Percentiles rank a stretch among this genome's conserved stretches.
Evolutionary conservation across 2,888 invertebrate species (phyloP).

Genomic region (Therioaphis trifolii): DNA sequence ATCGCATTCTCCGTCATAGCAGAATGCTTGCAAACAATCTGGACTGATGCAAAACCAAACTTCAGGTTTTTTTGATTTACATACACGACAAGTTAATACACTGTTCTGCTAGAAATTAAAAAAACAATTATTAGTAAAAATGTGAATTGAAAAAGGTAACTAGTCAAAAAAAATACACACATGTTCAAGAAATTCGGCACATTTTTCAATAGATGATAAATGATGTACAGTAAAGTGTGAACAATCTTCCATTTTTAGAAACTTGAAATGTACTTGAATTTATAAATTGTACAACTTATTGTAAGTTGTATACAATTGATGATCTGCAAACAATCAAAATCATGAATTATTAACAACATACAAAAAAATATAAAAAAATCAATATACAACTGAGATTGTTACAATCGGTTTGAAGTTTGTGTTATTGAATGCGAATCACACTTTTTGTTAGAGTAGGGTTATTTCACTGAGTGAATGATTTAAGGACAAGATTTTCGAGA

Average conservation of each 20-base stretch:
- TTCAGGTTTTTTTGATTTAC: constrained; percentile 70
- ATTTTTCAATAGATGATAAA: constrained; percentile 48
- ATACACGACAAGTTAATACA: constrained; percentile 34
- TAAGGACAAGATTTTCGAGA: too few species aligned
- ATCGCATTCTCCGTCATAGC: constrained; percentile 84
- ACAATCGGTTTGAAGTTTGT: too few species aligned
- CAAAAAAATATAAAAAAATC: too few species aligned
- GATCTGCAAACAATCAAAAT: constrained; percentile 6
- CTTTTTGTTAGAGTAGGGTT: too few species aligned
- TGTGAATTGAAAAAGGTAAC: not conserved
- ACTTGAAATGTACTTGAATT: not conserved
- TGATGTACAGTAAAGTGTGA: constrained; percentile 53
- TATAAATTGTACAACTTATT: too few species aligned
- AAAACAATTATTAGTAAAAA: not conserved
- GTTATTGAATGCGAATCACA: too few species aligned
- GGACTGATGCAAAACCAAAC: constrained; percentile 88
- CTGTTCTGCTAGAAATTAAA: constrained; percentile 36
- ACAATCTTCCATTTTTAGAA: constrained; percentile 44
- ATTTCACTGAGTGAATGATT: not conserved
- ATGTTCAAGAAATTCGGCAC: constrained; percentile 47
- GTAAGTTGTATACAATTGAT: not conserved
- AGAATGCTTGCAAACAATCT: constrained; percentile 84
- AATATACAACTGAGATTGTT: too few species aligned
- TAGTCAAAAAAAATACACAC: constrained; percentile 1
- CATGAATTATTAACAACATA: not conserved